Evolutionary conservation across 2,797 vertebrate species (phyloP).

Genomic region (Mergus octosetaceus): DNA sequence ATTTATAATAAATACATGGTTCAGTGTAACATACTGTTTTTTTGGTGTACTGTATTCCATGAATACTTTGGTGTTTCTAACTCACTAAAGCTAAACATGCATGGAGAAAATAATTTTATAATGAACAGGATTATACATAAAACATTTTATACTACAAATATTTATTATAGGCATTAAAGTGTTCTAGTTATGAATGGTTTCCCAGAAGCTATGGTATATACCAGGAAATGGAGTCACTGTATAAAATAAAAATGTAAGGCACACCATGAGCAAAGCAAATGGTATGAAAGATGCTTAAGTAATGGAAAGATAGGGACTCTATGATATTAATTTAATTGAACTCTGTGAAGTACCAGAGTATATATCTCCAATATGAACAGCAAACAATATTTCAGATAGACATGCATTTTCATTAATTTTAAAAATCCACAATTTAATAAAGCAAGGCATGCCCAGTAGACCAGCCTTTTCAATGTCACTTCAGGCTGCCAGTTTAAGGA

Average conservation of each 20-base stretch:
- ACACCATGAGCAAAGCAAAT: neutral
- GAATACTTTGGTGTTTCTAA: neutral
- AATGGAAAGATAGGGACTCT: neutral
- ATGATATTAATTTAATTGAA: neutral
- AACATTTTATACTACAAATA: neutral
- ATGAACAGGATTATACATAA: neutral
- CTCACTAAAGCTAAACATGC: neutral
- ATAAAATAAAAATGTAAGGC: neutral
- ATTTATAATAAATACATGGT: neutral
- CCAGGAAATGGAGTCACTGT: neutral
- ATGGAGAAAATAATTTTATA: constrained; percentile 13
- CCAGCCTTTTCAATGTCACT: neutral
- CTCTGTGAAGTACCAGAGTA: neutral
- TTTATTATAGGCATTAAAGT: neutral
- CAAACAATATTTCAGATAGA: neutral
- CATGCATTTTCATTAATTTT: neutral
- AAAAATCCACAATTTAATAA: neutral
- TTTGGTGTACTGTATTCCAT: neutral
- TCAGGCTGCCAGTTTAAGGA: neutral
- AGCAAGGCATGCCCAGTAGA: neutral
- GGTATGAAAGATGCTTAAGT: neutral
- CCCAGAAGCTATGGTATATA: neutral
- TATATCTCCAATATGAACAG: neutral
- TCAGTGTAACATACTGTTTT: neutral
- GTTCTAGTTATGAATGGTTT: constrained; percentile 6